Conservation (phyloP, 2,797 vertebrate genomes). For the Carduelis carduelis region DNA sequence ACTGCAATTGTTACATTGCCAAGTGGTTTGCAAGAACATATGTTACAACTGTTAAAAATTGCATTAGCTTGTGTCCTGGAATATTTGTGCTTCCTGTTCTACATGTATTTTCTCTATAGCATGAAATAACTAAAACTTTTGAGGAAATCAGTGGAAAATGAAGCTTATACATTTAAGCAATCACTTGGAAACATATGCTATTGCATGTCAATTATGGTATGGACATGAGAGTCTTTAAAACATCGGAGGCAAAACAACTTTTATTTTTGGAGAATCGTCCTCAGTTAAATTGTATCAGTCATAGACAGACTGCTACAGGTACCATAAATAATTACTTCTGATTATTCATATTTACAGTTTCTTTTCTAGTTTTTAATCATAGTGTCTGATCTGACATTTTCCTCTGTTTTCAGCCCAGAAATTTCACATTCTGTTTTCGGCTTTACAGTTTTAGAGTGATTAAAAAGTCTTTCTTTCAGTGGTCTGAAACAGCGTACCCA, state of each 20-base stretch:
- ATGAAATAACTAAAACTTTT: not conserved
- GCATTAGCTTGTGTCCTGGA: not conserved
- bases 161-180: not conserved
- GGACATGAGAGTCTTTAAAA: not conserved
- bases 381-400: not conserved
- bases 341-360: not conserved
- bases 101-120: not conserved
- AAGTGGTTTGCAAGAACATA: not conserved
- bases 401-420: not conserved
- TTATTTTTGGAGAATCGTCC: not conserved
- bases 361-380: not conserved
- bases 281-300: not conserved
- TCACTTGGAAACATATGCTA: not conserved
- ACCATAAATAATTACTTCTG: not conserved
- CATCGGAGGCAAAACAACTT: not conserved
- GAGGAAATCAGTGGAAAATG: not conserved
- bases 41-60: not conserved
- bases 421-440: rapidly evolving
- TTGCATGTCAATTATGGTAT: not conserved
- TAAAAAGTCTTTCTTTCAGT: not conserved
- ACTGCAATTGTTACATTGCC: not conserved
- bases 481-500: not conserved
- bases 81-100: not conserved
- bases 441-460: not conserved
- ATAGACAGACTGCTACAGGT: not conserved